A percentile compares a stretch with the other conserved stretches of the same genome.
Conservation (phyloP, 1,140 invertebrate genomes). For the Brachionus manjavacas region DNA sequence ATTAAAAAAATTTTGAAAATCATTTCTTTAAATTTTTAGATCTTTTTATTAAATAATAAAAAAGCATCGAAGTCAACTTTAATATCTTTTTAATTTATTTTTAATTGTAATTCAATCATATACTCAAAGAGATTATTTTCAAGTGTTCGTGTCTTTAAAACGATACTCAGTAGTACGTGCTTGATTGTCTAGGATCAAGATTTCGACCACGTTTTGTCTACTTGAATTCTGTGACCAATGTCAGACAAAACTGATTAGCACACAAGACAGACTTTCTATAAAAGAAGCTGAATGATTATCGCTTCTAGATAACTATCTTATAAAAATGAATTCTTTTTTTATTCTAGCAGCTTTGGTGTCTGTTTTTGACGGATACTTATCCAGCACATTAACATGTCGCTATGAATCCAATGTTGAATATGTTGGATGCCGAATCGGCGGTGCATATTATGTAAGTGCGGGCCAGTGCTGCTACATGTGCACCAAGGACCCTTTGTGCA, state of each 20-base stretch:
- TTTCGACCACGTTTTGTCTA: neutral
- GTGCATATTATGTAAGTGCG: neutral
- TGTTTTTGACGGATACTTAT: neutral
- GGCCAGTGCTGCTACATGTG: slow-evolving; percentile 11
- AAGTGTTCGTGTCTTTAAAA: neutral
- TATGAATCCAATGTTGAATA: slow-evolving; percentile 32
- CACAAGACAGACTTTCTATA: neutral
- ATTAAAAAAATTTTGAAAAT: neutral
- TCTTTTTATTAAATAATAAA: slow-evolving; percentile 29
- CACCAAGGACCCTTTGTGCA: neutral
- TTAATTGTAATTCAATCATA: neutral
- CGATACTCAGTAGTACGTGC: neutral
- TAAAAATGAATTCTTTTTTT: neutral
- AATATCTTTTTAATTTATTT: neutral
- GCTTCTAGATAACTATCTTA: neutral
- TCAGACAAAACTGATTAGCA: neutral
- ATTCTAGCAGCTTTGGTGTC: neutral
- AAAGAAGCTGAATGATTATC: neutral
- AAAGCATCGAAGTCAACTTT: neutral
- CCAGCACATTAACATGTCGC: neutral
- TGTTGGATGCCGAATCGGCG: neutral
- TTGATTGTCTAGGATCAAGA: neutral
- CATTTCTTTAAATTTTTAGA: neutral
- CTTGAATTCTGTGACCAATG: neutral
- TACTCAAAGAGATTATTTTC: neutral